Evolutionary conservation across 2,113 vertebrate species (phyloP), one percentile per base, ranked within the genome.

Genomic region (Forbesichthys agassizii): DNA sequence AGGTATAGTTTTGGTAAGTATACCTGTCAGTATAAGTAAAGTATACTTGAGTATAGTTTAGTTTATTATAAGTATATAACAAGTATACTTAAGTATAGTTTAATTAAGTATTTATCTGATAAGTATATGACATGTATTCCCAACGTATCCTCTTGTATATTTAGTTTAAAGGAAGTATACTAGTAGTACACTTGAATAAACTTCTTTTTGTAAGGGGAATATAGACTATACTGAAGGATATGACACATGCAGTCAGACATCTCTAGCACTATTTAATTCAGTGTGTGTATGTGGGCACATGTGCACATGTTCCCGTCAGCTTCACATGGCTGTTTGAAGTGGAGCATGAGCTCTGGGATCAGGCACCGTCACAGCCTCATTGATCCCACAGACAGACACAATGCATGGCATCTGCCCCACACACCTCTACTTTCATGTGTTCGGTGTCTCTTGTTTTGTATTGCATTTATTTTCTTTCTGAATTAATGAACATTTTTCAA

Each of bases 361-460:
- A 56, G 59, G 58, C 72, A 47, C 76, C 74, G 84, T 79, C 82
- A 75, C 65, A n/a, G 65, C 75, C 71, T 61, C 75, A 71, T 74
- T 80, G 82, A 86, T 87, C 86, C 77, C 73, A 87, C 81, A 55
- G 75, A 76, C 71, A 84, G 81, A 87, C 66, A 68, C 36, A 42
- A 42, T 8, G 36, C 36, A 42, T 1, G 36, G 7, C 36, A 42
- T 42, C 57, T 77, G 73, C 61, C 11, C 14, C 68, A 52, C 60
- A 58, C 48, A 64, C 36, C 36, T 6, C 36, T 8, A 16, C n/a
- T 16, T 42, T 27, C 27, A 27, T 27, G 27, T 47, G 27, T 42
- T 14, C n/a, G 2, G 27, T 27, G 27, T 27, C 11, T 54, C 47
- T 54, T 48, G 61, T 12, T 6, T 14, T 57, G 27, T 27, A 16